Conservation (phyloP, 2,888 invertebrate species). For the Rapana venosa region DNA sequence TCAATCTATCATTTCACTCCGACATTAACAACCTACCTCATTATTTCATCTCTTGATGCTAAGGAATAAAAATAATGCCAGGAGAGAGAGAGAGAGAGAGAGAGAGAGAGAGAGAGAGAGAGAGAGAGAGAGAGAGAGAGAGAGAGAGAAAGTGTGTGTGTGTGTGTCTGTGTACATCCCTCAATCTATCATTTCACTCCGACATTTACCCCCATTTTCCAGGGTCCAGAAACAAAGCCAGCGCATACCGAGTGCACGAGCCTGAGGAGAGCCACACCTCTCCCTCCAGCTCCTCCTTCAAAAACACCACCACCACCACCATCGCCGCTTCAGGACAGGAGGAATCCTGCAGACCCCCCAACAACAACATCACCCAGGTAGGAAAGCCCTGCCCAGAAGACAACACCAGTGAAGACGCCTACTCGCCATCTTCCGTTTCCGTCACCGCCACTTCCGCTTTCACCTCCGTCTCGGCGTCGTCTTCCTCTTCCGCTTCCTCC, state of each 20-base stretch:
- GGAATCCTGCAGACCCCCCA: background rate
- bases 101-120: no score
- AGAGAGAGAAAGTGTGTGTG: background rate
- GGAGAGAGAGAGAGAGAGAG: no score
- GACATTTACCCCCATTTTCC: background rate
- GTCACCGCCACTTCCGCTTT: constrained; percentile 8
- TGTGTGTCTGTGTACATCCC: background rate
- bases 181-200: background rate
- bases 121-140: background rate
- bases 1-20: no score
- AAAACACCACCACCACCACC: background rate
- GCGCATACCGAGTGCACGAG: background rate
- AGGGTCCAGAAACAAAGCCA: background rate
- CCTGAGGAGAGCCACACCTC: background rate
- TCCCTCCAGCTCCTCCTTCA: background rate
- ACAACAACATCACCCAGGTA: background rate
- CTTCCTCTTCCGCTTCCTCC: background rate
- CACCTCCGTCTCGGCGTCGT: constrained; percentile 1
- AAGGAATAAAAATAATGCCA: no score
- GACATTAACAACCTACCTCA: no score
- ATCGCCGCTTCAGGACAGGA: background rate
- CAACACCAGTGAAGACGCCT: background rate
- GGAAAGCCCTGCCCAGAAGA: background rate
- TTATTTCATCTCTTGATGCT: no score
- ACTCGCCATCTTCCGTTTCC: background rate